Percentiles rank a stretch among this genome's conserved stretches.
These are phyloP conservation scores for Toxostoma redivivum DNA, from an alignment of 2,113 vertebrate genomes.

Conservation along the genomic window DNA sequence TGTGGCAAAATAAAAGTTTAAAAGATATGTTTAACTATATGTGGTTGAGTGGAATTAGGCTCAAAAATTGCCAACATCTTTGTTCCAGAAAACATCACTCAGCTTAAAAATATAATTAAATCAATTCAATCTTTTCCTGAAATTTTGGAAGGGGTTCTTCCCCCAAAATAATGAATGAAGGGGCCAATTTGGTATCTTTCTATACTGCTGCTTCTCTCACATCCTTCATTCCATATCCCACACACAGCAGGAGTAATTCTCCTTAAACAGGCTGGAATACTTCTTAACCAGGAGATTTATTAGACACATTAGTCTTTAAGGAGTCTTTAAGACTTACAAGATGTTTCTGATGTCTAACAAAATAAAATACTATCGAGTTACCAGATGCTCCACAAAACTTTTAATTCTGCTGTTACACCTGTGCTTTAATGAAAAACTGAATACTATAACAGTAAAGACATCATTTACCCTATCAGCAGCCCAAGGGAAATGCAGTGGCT, in stretches of 20 bases:
- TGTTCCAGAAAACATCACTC: neutral
- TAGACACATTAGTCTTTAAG: neutral
- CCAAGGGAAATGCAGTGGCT: neutral
- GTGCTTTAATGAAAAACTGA: neutral
- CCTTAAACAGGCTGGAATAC: neutral
- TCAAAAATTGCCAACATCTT: neutral
- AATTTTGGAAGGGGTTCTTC: neutral
- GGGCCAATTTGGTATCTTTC: neutral
- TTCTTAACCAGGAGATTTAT: neutral
- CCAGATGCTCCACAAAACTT: slow-evolving; percentile 1
- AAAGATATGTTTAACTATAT: neutral
- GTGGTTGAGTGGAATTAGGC: neutral
- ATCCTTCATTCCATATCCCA: neutral
- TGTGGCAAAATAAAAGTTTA: neutral
- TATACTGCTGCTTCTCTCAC: neutral
- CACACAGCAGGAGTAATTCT: neutral
- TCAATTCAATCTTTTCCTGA: neutral
- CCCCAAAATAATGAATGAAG: neutral
- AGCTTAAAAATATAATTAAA: neutral
- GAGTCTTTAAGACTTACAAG: neutral
- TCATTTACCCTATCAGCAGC: neutral
- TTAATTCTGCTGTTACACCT: neutral
- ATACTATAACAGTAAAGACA: neutral
- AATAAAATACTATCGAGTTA: neutral
- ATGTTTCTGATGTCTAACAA: neutral